Evolutionary conservation across 2,888 invertebrate species (phyloP).

Genomic region (Ophion slaviceki): DNA sequence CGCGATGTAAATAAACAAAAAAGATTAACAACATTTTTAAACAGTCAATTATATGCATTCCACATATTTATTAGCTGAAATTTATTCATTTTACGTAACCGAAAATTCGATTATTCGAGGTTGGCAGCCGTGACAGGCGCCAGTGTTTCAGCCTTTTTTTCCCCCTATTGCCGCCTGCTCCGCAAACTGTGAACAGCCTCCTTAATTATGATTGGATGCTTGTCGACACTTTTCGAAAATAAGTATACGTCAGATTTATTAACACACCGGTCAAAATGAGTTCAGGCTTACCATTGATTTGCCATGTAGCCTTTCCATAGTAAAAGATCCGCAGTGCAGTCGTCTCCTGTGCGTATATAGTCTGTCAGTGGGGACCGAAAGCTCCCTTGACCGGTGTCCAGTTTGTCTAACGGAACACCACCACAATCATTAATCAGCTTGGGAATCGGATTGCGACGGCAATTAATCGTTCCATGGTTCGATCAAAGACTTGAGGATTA

Average conservation of each 20-base stretch:
- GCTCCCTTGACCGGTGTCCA: slow-evolving; percentile 43
- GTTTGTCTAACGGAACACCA: slow-evolving; percentile 46
- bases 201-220: neutral
- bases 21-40: too few relatives aligned
- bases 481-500: slow-evolving; percentile 58
- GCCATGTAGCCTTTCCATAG: slow-evolving; percentile 56
- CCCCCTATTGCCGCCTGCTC: too few relatives aligned
- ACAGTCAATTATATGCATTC: too few relatives aligned
- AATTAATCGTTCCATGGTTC: slow-evolving; percentile 67
- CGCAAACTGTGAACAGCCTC: too few relatives aligned
- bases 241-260: slow-evolving; percentile 21
- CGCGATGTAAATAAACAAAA: too few relatives aligned
- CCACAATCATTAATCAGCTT: slow-evolving; percentile 66
- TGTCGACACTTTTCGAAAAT: neutral
- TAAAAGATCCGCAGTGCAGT: slow-evolving; percentile 52
- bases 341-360: slow-evolving; percentile 19
- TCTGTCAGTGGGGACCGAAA: slow-evolving; percentile 56
- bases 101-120: too few relatives aligned
- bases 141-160: too few relatives aligned
- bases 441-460: slow-evolving; percentile 60
- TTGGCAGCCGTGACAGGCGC: too few relatives aligned
- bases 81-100: too few relatives aligned
- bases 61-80: too few relatives aligned
- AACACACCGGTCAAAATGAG: slow-evolving; percentile 26
- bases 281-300: slow-evolving; percentile 37